Base-by-base conservation (phyloP, 2,888 invertebrate species). In the Eucriotettix oculatus region DNA sequence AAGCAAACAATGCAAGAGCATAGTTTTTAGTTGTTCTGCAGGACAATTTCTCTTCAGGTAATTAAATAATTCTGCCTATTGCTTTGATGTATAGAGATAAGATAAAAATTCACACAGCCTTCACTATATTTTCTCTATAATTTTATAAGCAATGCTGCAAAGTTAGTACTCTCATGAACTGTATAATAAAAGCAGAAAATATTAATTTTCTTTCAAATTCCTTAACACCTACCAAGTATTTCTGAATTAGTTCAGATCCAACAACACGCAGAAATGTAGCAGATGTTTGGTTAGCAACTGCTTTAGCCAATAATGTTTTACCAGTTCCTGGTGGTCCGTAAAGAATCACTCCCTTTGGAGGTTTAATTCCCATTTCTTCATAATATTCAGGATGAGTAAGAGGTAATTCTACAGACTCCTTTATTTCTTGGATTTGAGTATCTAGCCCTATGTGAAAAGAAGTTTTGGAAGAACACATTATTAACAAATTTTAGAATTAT, bases 311-410 rank as follows among this genome's bases (percentile, higher is more conserved):
- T 52, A 99, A 77, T 0, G 99, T 99, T 76, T 99, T 99, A 57
- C 98, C 99, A 16, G 98, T 99, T 54, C 99, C 99, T 0, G 99
- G 99, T 16, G 90, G 89, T 0, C 98, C 99, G 74, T 99, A 99
- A 48, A 99, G 78, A 70, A 99, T 99, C 1, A 99, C 98, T 66
- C 99, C 99, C 73, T 99, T 99, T 0, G 99, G 99, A 14, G 99
- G 98, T 71, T 96, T 95, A 68, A 99, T 99, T 56, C 99, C 99
- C 98, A 99, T 99, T 77, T 99, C 99, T 74, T 99, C 98, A 72
- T 99, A 99, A 75, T 98, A 98, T 74, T 99, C 99, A 1, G 99
- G 99, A 78, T 99, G 99, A 14, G 99, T 99, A 16, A 99, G 76
- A 0, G 99, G 99, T 64, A 99, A 75, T 73, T 99, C 99, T 10